These are phyloP conservation scores for Ips nitidus DNA, from an alignment of 1,140 invertebrate species.

Conservation along the genomic window DNA sequence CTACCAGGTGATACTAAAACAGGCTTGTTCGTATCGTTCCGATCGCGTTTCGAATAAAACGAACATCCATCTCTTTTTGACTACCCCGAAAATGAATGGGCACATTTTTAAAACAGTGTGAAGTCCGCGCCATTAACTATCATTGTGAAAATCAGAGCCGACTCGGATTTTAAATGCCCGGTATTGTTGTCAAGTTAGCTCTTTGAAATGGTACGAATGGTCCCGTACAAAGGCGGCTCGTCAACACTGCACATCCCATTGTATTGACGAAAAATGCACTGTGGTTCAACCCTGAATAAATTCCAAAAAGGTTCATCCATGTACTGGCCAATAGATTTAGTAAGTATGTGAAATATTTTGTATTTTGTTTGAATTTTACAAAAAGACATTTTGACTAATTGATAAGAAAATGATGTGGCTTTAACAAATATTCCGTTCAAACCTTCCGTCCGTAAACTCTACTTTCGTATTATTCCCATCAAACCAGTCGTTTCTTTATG, in stretches of 20 bases:
- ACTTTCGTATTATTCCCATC: too few relatives aligned
- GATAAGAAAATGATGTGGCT: too few relatives aligned
- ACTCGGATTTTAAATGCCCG: conserved; percentile 44
- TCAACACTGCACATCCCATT: background rate
- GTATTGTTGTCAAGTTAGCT: conserved; percentile 47
- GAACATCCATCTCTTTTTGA: background rate
- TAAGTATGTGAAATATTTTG: too few relatives aligned
- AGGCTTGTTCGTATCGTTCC: background rate
- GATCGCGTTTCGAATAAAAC: background rate
- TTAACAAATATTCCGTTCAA: too few relatives aligned
- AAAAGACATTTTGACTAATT: too few relatives aligned
- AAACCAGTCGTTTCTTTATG: too few relatives aligned
- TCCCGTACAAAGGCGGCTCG: background rate
- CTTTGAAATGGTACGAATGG: conserved; percentile 38
- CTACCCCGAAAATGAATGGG: conserved; percentile 42
- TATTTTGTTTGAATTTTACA: too few relatives aligned
- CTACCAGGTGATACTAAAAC: background rate
- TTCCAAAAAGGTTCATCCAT: too few relatives aligned
- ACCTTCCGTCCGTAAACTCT: too few relatives aligned
- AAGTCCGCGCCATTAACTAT: conserved; percentile 46
- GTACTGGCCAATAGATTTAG: too few relatives aligned
- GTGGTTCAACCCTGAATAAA: too few relatives aligned
- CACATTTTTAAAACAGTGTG: conserved; percentile 51
- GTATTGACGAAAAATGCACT: too few relatives aligned
- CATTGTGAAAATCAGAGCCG: conserved; percentile 40